Conservation (phyloP, 2,797 vertebrate species). For the Otolemur crassicaudatus region DNA sequence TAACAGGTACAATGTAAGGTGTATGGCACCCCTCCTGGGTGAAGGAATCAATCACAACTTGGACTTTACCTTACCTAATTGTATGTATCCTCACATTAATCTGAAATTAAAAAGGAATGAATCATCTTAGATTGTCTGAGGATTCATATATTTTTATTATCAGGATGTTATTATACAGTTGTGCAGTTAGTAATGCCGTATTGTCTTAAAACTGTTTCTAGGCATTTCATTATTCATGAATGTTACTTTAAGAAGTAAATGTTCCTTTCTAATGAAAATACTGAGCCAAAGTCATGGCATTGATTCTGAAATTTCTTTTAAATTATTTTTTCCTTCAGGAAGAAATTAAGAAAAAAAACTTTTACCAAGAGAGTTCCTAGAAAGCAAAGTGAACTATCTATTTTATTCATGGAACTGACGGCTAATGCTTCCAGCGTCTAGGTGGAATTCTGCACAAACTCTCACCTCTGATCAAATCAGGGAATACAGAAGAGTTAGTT, state of each 20-base stretch:
- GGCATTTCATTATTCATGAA: background rate
- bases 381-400: background rate
- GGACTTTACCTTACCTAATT: too few relatives aligned
- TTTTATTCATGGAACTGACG: background rate
- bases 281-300: background rate
- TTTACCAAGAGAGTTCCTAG: background rate
- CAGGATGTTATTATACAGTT: background rate
- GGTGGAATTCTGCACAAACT: background rate
- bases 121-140: slow-evolving; percentile 31
- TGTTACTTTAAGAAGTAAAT: background rate
- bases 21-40: too few relatives aligned
- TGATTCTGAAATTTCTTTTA: background rate
- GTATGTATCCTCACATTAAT: too few relatives aligned
- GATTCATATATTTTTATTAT: background rate
- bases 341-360: background rate
- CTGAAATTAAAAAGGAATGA: background rate
- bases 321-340: background rate
- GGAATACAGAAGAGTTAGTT: background rate
- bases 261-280: background rate
- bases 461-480: background rate
- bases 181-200: background rate
- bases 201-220: background rate
- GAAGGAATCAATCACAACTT: too few relatives aligned
- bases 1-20: too few relatives aligned
- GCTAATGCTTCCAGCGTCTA: background rate